phyloP scores from a whole-genome alignment of 2,797 vertebrate species.

The Phalloptychus januarius region DNA sequence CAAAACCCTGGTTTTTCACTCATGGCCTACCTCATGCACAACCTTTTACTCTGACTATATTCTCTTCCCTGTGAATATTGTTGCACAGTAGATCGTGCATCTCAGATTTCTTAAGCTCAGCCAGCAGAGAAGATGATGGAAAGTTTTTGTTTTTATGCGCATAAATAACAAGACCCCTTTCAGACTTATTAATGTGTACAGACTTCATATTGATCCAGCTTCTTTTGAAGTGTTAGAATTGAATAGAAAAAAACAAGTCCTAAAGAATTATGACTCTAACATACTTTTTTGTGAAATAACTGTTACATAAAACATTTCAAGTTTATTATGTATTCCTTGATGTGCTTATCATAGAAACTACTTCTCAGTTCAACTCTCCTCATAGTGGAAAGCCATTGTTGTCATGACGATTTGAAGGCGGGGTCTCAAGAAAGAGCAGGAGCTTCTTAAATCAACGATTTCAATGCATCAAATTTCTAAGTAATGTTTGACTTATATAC shows the following conservation, averaged over 20 bases:
- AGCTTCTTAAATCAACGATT: no score
- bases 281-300: background rate
- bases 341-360: no score
- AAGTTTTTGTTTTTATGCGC: conserved; percentile 10
- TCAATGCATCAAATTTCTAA: no score
- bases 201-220: background rate
- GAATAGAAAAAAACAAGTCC: background rate
- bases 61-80: conserved; percentile 30
- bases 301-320: no score
- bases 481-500: no score
- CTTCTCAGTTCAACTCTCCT: no score
- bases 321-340: no score
- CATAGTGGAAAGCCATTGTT: no score
- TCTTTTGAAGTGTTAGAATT: background rate
- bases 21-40: conserved; percentile 59
- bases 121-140: conserved; percentile 24
- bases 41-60: conserved; percentile 24
- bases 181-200: background rate
- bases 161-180: background rate
- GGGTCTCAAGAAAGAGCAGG: no score
- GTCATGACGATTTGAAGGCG: no score
- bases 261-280: background rate
- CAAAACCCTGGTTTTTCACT: conserved; percentile 74
- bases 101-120: conserved; percentile 21
- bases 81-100: conserved; percentile 32